phyloP scores from a whole-genome alignment of 2,113 vertebrate species.

The Sardina pilchardus region DNA sequence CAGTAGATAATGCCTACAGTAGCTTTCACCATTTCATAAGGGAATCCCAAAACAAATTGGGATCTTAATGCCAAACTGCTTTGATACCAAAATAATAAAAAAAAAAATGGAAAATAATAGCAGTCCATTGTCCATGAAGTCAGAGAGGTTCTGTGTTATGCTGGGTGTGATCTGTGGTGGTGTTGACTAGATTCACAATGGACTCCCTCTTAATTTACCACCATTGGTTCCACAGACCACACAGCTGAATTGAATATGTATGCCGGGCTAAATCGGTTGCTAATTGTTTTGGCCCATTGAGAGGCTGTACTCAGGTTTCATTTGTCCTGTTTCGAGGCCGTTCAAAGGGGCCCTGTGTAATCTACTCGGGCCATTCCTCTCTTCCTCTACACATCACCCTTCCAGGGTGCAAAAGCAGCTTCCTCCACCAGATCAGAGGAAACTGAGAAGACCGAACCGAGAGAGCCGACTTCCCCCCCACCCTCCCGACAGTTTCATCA shows the following conservation, averaged over 20 bases:
- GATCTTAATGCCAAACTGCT: background rate
- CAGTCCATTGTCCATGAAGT: background rate
- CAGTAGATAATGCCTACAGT: background rate
- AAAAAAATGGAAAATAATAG: too few relatives aligned
- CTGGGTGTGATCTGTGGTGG: background rate
- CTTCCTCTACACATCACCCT: too few relatives aligned
- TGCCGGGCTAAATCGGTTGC: too few relatives aligned
- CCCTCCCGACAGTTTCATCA: constrained; percentile 5
- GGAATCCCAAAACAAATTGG: too few relatives aligned
- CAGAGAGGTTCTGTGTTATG: background rate
- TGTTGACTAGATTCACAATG: background rate
- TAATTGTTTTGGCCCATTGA: too few relatives aligned
- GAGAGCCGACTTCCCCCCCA: background rate
- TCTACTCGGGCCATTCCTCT: too few relatives aligned
- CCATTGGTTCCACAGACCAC: background rate
- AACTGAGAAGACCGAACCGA: background rate
- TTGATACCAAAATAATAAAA: too few relatives aligned
- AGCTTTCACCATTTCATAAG: background rate
- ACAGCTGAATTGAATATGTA: background rate
- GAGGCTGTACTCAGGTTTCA: background rate
- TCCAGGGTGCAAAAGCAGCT: background rate
- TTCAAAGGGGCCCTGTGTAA: background rate
- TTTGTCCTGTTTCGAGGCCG: background rate
- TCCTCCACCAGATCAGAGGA: background rate
- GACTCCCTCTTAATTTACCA: too few relatives aligned